These are phyloP conservation scores for Calcarius lapponicus DNA, from an alignment of 2,797 vertebrate genomes.

Conservation along the genomic window DNA sequence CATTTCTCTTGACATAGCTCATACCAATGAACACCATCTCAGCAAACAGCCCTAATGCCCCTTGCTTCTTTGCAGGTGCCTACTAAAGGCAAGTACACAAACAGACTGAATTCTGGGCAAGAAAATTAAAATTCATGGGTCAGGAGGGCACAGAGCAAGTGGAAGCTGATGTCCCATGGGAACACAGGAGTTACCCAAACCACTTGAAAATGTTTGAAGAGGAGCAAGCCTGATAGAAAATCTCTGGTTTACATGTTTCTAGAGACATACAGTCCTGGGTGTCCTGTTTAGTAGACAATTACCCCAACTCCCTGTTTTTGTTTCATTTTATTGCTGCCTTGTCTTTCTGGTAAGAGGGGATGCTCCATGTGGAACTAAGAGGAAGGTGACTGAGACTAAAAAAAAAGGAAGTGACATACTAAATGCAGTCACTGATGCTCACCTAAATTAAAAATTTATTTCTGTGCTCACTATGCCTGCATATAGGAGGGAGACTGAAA, in stretches of 20 bases:
- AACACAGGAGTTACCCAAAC: background rate
- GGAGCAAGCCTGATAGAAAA: background rate
- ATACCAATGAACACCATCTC: background rate
- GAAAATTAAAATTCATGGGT: background rate
- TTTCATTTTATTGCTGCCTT: background rate
- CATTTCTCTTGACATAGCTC: background rate
- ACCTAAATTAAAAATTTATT: background rate
- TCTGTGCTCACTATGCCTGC: background rate
- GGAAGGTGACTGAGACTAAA: background rate
- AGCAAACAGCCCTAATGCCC: background rate
- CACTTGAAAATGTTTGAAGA: background rate
- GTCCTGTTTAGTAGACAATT: background rate
- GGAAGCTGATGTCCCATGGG: background rate
- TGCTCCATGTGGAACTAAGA: background rate
- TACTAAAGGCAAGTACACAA: background rate
- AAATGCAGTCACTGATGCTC: background rate
- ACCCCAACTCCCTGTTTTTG: background rate
- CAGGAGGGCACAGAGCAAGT: background rate
- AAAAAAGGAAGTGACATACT: background rate
- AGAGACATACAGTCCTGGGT: background rate
- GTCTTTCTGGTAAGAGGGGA: background rate
- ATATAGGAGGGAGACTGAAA: background rate
- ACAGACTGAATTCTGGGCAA: background rate
- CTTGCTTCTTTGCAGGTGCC: background rate
- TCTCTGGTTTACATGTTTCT: background rate